These are phyloP conservation scores for Pteronura brasiliensis DNA, from an alignment of 2,113 vertebrate species.

Conservation along the genomic window DNA sequence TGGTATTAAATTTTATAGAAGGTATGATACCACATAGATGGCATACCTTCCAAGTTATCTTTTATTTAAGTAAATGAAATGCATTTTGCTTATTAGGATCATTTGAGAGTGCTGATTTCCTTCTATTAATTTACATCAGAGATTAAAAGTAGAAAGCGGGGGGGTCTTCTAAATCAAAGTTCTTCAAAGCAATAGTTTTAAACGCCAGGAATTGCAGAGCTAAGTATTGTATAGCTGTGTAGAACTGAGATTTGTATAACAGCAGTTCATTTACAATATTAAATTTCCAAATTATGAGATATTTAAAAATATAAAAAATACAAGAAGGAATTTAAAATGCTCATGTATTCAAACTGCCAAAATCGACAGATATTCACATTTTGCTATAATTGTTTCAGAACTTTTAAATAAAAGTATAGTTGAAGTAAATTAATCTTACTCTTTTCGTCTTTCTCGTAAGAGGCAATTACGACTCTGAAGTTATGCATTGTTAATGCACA, in stretches of 20 bases:
- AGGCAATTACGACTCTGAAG: neutral
- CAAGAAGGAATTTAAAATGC: neutral
- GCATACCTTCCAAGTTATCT: neutral
- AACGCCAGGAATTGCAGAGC: neutral
- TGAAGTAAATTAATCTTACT: neutral
- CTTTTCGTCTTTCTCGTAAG: neutral
- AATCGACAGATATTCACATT: neutral
- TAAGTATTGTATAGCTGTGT: neutral
- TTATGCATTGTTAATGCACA: neutral
- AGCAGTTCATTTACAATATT: neutral
- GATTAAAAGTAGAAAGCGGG: neutral
- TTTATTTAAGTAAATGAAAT: constrained; percentile 31
- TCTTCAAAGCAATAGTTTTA: constrained; percentile 21
- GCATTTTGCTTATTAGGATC: constrained; percentile 14
- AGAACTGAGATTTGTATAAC: neutral
- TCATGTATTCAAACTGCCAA: neutral
- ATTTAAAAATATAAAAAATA: neutral
- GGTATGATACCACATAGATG: neutral
- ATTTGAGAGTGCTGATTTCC: neutral
- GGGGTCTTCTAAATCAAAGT: neutral
- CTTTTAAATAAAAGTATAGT: neutral
- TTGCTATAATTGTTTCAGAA: neutral
- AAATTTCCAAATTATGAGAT: neutral
- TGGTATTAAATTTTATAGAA: constrained; percentile 8
- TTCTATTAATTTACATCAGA: neutral